A percentile compares a stretch with the other conserved stretches of the same genome.
Evolutionary conservation across 2,888 invertebrate species (phyloP).

Genomic region (Anorthoa munda): DNA sequence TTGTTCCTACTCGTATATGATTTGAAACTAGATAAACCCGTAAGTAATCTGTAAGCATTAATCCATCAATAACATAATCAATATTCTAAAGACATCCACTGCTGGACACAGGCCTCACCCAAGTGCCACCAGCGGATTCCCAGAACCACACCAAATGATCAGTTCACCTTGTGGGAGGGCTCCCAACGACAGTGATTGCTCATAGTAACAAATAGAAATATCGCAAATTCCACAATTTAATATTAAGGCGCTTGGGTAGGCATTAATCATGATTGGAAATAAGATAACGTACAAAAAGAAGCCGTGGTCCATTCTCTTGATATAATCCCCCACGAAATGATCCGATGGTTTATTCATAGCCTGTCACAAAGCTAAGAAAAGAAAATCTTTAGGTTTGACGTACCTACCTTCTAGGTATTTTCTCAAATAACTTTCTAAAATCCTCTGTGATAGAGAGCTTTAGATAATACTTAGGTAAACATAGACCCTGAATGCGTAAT

Average conservation of each 20-base stretch:
- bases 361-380: constrained; percentile 31
- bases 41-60: not conserved
- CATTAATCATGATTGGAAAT: constrained; percentile 33
- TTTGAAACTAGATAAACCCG: not conserved
- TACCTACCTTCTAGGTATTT: constrained; percentile 11
- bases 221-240: not conserved
- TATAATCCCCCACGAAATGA: constrained; percentile 42
- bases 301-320: constrained; percentile 29
- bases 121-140: too few relatives aligned
- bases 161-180: too few relatives aligned
- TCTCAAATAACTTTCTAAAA: constrained; percentile 28
- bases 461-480: constrained; percentile 27
- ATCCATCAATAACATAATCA: not conserved
- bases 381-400: constrained; percentile 28
- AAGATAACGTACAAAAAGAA: constrained; percentile 37
- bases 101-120: too few relatives aligned
- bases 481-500: constrained; percentile 12
- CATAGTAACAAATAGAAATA: not conserved
- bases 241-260: not conserved
- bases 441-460: not conserved
- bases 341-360: constrained; percentile 48
- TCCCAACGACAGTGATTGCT: not conserved
- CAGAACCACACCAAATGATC: too few relatives aligned
- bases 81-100: too few relatives aligned
- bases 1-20: too few relatives aligned